These are phyloP conservation scores for Drosophila subpulchrella DNA, from an alignment of 1,140 invertebrate genomes.

Conservation along the genomic window DNA sequence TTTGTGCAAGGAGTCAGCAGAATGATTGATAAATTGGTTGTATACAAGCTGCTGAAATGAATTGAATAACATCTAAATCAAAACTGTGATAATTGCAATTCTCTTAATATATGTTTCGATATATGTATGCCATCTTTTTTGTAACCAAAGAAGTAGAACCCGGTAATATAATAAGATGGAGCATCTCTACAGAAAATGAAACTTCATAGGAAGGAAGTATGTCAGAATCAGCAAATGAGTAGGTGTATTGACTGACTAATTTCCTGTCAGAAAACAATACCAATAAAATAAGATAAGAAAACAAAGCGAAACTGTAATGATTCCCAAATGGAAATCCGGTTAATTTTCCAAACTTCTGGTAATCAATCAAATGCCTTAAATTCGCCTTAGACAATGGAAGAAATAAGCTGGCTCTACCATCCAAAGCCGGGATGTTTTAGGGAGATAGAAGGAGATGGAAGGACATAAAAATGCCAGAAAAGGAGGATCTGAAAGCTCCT, in stretches of 20 bases:
- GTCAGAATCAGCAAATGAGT: neutral
- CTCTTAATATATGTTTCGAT: too few species aligned
- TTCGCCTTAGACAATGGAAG: conserved; percentile 4
- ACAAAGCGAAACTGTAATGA: conserved; percentile 15
- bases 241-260: conserved; percentile 9
- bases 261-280: conserved; percentile 20
- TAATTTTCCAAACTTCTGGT: conserved; percentile 17
- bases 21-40: neutral
- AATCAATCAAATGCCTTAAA: conserved; percentile 39
- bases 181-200: neutral
- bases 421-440: neutral
- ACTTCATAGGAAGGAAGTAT: neutral
- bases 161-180: too few species aligned
- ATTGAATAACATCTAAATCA: neutral
- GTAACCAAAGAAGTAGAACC: too few species aligned
- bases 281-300: conserved; percentile 6
- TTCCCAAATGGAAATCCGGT: conserved; percentile 9
- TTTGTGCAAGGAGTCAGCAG: neutral
- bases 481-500: conserved; percentile 4
- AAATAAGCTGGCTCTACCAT: conserved; percentile 11
- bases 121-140: too few species aligned
- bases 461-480: conserved; percentile 1
- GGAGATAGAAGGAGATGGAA: neutral
- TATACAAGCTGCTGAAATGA: too few species aligned
- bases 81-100: too few species aligned